Percentiles rank a stretch among this genome's conserved stretches.
Evolutionary conservation across 2,797 vertebrate genomes (phyloP).

Genomic region (Etheostoma perlongum): DNA sequence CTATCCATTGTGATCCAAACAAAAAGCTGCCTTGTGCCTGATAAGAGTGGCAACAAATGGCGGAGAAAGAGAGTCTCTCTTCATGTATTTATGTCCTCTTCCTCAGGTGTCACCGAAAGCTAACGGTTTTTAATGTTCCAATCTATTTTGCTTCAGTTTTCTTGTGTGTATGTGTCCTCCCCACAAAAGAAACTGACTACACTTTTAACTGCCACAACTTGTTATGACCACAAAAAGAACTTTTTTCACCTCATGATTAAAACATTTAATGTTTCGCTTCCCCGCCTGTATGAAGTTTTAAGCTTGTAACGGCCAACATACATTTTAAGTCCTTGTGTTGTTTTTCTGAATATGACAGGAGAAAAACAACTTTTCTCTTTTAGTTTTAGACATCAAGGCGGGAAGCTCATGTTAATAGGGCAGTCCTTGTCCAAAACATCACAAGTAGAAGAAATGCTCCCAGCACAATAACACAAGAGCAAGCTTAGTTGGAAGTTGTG

Average conservation of each 20-base stretch:
- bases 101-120: conserved; percentile 26
- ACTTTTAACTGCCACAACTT: conserved; percentile 21
- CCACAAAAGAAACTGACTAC: conserved; percentile 20
- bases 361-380: conserved; percentile 50
- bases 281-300: conserved; percentile 32
- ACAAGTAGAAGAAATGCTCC: conserved; percentile 34
- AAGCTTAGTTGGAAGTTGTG: conserved; percentile 33
- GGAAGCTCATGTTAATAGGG: conserved; percentile 43
- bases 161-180: background rate
- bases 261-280: conserved; percentile 10
- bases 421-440: conserved; percentile 48
- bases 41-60: conserved; percentile 20
- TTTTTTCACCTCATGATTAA: conserved; percentile 21
- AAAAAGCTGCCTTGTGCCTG: conserved; percentile 11
- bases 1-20: conserved; percentile 9
- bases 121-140: conserved; percentile 17
- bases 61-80: conserved; percentile 2
- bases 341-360: conserved; percentile 42
- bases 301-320: conserved; percentile 22
- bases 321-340: conserved; percentile 36
- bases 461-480: conserved; percentile 36
- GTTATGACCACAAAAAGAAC: conserved; percentile 25
- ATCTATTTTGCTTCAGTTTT: conserved; percentile 29
- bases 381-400: conserved; percentile 39
- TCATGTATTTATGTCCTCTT: conserved; percentile 35